Base-by-base conservation (phyloP, 92 coral and sea anemone species). In the Umimayanthus chanpuru region DNA sequence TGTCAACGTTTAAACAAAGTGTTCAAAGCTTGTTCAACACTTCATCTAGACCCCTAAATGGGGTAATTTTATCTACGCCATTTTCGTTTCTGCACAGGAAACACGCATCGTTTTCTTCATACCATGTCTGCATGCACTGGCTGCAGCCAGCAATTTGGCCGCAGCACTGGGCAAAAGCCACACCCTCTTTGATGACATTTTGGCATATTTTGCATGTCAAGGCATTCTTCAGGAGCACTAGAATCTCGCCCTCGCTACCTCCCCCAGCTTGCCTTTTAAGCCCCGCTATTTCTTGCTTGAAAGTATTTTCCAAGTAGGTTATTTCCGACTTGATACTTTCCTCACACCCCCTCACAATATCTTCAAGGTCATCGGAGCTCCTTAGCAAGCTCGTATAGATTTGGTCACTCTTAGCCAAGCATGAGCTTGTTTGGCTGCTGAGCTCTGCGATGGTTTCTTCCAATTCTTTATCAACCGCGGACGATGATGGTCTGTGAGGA, bases 61-160 rank as follows among this genome's bases (percentile, higher is more conserved):
- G 81, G 29, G n/a, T 77, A 2, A 43, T 29, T 43, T 77, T 77
- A 18, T 77, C 81, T 15, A 43, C 81, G 39, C 64, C 81, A 25
- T 44, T 23, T 7, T 64, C 29, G 64, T 77, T 29, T 43, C 81
- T 77, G 39, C 66, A 47, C 81, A 49, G 58, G 23, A 55, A 56
- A 56, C 81, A 77, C 49, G 81, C 23, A 53, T 77, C 58, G 40
- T 77, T 47, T 10, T 77, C 40, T 44, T 77, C 81, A 16, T 44
- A 77, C 66, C 64, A 77, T 0, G 40, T 77, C 21, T 77, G 40
- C 81, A 77, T 56, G 65, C 66, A 25, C 20, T 47, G 81, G 36
- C 16, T 49, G 41, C 81, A 77, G 55, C 81, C 66, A 14, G 81
- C 65, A 9, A 44, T 77, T 77, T 77, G 65, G 30, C 81, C 55